Percentiles rank a stretch among this genome's conserved stretches.
phyloP scores from a whole-genome alignment of 2,797 vertebrate genomes.

The Graptemys geographica region DNA sequence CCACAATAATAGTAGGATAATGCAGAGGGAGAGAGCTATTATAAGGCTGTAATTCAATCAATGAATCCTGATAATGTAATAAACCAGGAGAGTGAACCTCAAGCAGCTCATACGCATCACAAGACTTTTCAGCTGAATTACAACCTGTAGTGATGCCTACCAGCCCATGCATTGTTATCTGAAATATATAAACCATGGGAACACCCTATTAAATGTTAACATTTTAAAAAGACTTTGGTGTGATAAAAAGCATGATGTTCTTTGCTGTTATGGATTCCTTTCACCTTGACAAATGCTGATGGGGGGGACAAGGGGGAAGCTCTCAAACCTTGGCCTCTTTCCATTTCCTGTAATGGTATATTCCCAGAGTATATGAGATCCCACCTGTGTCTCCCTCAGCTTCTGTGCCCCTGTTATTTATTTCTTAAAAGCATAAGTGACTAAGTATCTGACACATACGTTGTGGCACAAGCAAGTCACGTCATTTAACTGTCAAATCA shows the following conservation, averaged over 20 bases:
- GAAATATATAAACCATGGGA: conserved; percentile 36
- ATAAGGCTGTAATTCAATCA: conserved; percentile 66
- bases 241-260: conserved; percentile 63
- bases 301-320: conserved; percentile 1
- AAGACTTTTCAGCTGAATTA: conserved; percentile 65
- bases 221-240: conserved; percentile 59
- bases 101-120: conserved; percentile 21
- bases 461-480: background rate
- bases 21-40: conserved; percentile 50
- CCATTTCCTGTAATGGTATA: background rate
- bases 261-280: conserved; percentile 54
- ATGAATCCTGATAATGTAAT: conserved; percentile 64
- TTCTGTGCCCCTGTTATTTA: background rate
- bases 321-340: conserved; percentile 37
- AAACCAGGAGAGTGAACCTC: conserved; percentile 55
- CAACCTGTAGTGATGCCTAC: conserved; percentile 57
- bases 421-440: background rate
- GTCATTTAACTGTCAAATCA: background rate
- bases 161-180: conserved; percentile 44
- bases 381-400: background rate
- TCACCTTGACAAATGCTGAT: conserved; percentile 55
- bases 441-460: background rate
- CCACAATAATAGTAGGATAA: conserved; percentile 40
- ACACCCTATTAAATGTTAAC: conserved; percentile 74
- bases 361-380: conserved; percentile 38